Evolutionary conservation across 2,888 invertebrate species (phyloP), one percentile per base, ranked within the genome.

Genomic region (Galerucella nymphaeae): DNA sequence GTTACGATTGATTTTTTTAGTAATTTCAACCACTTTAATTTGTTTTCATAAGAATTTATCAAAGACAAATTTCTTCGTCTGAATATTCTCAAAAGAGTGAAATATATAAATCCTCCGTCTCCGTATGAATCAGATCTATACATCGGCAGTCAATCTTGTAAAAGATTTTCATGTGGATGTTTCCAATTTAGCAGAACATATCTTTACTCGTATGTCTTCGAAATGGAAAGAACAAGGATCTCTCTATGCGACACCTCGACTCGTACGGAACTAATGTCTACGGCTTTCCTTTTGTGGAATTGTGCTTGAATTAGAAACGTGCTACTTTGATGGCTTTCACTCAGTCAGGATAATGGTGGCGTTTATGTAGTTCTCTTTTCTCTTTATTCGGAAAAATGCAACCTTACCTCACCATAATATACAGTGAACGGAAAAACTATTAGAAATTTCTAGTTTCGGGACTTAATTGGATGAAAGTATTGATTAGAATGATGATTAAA

Each of bases 241-340:
- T 63, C 42, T 69, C 69, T 48, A 62, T 61, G 61, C 70, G 72
- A 69, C 71, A 70, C 66, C 73, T 67, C 74, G 50, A 70, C 55
- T 67, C 73, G 73, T 71, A 73, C 69, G 57, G 66, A 73, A 76
- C 72, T 76, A 76, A 76, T 75, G 76, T 73, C 66, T 66, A 66
- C 67, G 66, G 70, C 68, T 75, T 74, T 70, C 58, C 70, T 65
- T 73, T 71, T 68, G 68, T 53, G 74, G 73, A 66, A 70, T 70
- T 70, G 70, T 61, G 55, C 70, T 53, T 23, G 63, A 70, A 76
- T 74, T 71, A 75, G 74, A 73, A 76, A 76, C 76, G 76, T 76
- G 71, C 76, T 71, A 71, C 65, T 75, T 76, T 76, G 68, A 76
- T 75, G 72, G 71, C 70, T 65, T 59, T 67, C 73, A 67, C 62